A percentile compares a stretch with the other conserved stretches of the same genome.
Evolutionary conservation across 2,113 vertebrate genomes (phyloP).

Genomic region (Calypte anna): DNA sequence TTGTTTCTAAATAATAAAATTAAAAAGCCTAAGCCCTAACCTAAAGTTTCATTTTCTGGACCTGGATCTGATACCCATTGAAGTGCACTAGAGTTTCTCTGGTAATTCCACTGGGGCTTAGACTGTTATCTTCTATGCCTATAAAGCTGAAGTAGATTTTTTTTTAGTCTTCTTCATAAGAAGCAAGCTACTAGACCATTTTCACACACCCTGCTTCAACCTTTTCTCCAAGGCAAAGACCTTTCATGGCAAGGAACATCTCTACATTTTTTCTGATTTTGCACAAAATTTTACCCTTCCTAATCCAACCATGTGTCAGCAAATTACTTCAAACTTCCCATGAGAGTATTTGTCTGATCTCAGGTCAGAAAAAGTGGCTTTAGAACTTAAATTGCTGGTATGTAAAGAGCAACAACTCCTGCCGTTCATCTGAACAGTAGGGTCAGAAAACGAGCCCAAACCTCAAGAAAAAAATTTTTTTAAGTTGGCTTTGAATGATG

Average conservation of each 20-base stretch:
- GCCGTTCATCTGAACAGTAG: constrained; percentile 35
- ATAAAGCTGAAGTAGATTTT: background rate
- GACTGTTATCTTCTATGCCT: background rate
- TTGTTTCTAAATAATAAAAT: background rate
- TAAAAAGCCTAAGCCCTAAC: background rate
- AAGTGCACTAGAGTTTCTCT: background rate
- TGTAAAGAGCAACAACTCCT: constrained; percentile 54
- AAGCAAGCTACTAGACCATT: background rate
- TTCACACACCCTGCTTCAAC: background rate
- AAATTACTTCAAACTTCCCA: constrained; percentile 58
- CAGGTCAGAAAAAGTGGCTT: constrained; percentile 47
- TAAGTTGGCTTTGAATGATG: constrained; percentile 27
- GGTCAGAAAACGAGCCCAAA: constrained; percentile 32
- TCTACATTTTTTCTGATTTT: background rate
- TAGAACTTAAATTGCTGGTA: constrained; percentile 57
- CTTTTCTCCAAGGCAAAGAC: background rate
- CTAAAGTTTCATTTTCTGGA: background rate
- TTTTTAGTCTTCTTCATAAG: background rate
- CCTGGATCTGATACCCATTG: background rate
- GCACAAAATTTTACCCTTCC: background rate
- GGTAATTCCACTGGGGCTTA: background rate
- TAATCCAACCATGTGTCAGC: constrained; percentile 31
- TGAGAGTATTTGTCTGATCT: constrained; percentile 42
- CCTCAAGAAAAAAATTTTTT: background rate
- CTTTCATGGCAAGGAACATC: background rate